A percentile compares a stretch with the other conserved stretches of the same genome.
Evolutionary conservation across 2,797 vertebrate genomes (phyloP).

Genomic region (Ctenochaetus hawaiiensis): DNA sequence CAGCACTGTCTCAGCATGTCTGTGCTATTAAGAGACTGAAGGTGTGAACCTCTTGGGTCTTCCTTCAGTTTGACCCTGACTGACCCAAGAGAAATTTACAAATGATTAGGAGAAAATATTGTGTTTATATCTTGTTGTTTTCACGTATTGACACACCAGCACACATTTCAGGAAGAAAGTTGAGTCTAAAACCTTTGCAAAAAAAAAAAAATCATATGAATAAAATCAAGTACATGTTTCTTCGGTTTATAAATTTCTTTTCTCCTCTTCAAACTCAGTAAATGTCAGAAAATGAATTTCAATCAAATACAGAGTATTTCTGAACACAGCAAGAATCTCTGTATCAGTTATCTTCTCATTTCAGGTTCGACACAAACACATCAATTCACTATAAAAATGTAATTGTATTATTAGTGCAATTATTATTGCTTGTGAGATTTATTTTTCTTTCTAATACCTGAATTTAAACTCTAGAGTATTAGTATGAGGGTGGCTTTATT

Average conservation of each 20-base stretch:
- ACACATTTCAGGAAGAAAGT: background rate
- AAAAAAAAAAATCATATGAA: background rate
- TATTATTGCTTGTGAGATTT: background rate
- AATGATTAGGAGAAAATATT: background rate
- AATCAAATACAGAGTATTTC: background rate
- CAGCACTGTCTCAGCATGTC: slow-evolving; percentile 5
- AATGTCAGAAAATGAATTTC: background rate
- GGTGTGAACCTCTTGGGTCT: background rate
- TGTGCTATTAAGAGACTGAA: background rate
- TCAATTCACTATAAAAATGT: slow-evolving; percentile 22
- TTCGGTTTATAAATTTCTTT: background rate
- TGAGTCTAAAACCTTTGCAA: background rate
- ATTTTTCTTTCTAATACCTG: background rate
- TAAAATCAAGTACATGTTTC: no score
- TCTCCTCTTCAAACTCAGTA: background rate
- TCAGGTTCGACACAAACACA: slow-evolving; percentile 7
- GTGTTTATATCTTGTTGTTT: background rate
- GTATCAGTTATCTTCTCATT: background rate
- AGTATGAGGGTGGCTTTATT: background rate
- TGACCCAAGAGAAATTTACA: background rate
- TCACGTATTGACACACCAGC: background rate
- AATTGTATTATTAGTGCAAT: background rate
- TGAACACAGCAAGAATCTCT: background rate
- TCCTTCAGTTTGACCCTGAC: background rate
- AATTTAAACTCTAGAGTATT: slow-evolving; percentile 8